phyloP scores from a whole-genome alignment of 2,888 invertebrate species.

The Trissolcus japonicus region DNA sequence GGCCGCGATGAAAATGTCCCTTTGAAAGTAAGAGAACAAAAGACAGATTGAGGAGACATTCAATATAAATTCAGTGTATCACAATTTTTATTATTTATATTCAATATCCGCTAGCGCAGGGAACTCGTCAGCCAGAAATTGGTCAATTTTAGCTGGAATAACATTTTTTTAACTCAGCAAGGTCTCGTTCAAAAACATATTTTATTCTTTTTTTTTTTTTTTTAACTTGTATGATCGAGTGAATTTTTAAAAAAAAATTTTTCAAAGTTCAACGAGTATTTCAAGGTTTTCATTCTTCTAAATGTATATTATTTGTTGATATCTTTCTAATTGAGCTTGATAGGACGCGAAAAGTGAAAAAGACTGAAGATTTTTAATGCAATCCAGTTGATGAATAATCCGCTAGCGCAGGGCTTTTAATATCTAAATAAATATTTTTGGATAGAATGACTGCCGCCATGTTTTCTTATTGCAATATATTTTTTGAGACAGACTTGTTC shows the following conservation, averaged over 20 bases:
- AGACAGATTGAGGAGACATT: not conserved
- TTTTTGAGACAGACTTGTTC: too few relatives aligned
- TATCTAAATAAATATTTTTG: too few relatives aligned
- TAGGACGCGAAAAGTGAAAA: too few relatives aligned
- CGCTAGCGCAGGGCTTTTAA: too few relatives aligned
- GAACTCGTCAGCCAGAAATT: slow-evolving; percentile 15
- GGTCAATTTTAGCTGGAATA: slow-evolving; percentile 20
- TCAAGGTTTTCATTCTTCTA: not conserved
- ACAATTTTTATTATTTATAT: slow-evolving; percentile 30
- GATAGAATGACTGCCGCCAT: too few relatives aligned
- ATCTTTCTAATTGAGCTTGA: not conserved
- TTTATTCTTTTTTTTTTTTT: not conserved
- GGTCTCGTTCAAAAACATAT: not conserved
- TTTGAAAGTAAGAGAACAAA: slow-evolving; percentile 12
- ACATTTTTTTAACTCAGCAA: slow-evolving; percentile 1
- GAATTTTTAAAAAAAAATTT: not conserved
- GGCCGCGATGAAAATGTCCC: slow-evolving; percentile 36
- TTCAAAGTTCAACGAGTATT: not conserved
- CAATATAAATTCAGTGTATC: slow-evolving; percentile 10
- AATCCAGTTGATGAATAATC: too few relatives aligned
- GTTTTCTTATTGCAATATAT: too few relatives aligned
- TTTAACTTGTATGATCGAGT: not conserved
- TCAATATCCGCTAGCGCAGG: slow-evolving; percentile 31
- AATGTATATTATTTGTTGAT: not conserved
- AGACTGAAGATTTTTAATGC: too few relatives aligned